Evolutionary conservation across 2,113 vertebrate species (phyloP).

Genomic region (Rynchops niger): DNA sequence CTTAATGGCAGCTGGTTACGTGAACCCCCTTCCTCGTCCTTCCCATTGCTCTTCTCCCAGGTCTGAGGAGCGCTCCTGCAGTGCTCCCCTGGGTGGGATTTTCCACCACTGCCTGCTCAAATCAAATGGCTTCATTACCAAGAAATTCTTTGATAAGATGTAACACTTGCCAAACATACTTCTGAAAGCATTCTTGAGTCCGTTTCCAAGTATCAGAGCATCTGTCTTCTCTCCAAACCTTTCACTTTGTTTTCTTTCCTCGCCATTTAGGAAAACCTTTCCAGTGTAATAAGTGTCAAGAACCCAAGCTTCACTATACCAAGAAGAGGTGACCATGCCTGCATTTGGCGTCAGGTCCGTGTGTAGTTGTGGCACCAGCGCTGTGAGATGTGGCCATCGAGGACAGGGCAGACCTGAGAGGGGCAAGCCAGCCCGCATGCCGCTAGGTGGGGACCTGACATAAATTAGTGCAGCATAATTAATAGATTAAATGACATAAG

Average conservation of each 20-base stretch:
- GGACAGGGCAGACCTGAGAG: neutral
- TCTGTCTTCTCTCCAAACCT: neutral
- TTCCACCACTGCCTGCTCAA: neutral
- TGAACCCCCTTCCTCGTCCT: neutral
- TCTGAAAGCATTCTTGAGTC: neutral
- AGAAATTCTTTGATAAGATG: neutral
- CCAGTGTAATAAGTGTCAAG: neutral
- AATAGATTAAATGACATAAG: neutral
- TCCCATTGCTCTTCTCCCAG: neutral
- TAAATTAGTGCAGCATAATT: neutral
- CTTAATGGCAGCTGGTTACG: neutral
- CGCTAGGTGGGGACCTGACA: neutral
- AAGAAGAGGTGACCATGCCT: neutral
- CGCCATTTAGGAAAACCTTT: neutral
- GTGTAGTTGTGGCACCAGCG: accelerated
- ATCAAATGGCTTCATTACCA: neutral
- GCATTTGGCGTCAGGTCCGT: neutral
- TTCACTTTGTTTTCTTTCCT: neutral
- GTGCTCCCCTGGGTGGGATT: neutral
- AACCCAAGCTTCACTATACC: neutral
- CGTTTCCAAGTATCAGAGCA: neutral
- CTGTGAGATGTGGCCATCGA: neutral
- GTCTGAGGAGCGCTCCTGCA: neutral
- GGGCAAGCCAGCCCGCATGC: accelerated
- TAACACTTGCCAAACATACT: neutral